phyloP scores from a whole-genome alignment of 2,888 invertebrate genomes.

The Hydroisotoma schaefferi region DNA sequence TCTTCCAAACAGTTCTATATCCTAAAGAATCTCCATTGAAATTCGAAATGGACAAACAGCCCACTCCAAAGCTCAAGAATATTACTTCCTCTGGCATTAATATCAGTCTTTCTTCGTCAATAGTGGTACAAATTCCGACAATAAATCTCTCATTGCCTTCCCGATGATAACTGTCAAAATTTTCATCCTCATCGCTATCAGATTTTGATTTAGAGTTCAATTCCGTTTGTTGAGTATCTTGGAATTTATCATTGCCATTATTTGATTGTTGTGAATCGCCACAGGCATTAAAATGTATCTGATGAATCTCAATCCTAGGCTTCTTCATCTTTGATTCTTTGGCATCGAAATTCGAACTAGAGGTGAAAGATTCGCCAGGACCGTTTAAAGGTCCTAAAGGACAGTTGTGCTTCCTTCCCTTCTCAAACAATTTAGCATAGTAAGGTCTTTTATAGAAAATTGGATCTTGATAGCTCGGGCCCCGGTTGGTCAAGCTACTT shows the following conservation, averaged over 20 bases:
- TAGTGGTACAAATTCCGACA: not conserved
- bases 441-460: conserved; percentile 18
- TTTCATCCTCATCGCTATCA: not conserved
- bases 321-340: not conserved
- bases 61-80: conserved; percentile 45
- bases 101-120: conserved; percentile 40
- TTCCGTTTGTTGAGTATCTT: not conserved
- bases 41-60: conserved; percentile 39
- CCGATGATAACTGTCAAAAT: not conserved
- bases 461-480: conserved; percentile 20
- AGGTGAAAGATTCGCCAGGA: not conserved
- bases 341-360: not conserved
- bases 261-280: not conserved
- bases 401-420: conserved; percentile 1
- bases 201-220: not conserved
- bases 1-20: conserved; percentile 39
- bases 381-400: not conserved
- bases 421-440: conserved; percentile 15
- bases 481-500: conserved; percentile 33
- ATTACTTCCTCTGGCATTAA: conserved; percentile 46
- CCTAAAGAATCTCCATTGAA: conserved; percentile 26
- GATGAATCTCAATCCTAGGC: no score
- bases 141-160: not conserved
- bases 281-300: not conserved
- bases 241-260: no score